Percentiles rank a stretch among this genome's conserved stretches.
Conservation (phyloP, 2,888 invertebrate genomes). For the Nasonovia ribisnigri region DNA sequence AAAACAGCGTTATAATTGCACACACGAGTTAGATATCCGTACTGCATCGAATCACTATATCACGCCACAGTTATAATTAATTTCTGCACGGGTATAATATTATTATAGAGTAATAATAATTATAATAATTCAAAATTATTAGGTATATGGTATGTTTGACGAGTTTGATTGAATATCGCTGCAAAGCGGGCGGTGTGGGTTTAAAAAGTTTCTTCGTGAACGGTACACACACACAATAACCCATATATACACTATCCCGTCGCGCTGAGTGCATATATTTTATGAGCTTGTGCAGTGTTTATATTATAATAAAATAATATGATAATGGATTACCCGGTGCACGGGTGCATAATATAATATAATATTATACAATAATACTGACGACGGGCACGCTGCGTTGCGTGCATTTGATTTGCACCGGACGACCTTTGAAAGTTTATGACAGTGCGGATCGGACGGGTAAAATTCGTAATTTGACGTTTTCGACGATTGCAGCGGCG, state of each 20-base stretch:
- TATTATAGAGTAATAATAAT: neutral
- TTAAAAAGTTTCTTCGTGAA: conserved; percentile 31
- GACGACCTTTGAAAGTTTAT: conserved; percentile 24
- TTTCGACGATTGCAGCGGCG: neutral
- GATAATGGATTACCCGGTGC: neutral
- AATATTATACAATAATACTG: neutral
- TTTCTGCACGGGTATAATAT: neutral
- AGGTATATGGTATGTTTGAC: neutral
- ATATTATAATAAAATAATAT: neutral
- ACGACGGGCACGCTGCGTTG: neutral
- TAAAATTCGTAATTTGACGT: conserved; percentile 32
- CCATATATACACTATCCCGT: too few relatives aligned
- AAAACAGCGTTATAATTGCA: neutral
- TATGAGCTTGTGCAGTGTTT: neutral
- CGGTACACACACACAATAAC: neutral
- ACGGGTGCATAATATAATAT: neutral
- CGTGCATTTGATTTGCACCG: neutral
- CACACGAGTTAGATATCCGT: neutral
- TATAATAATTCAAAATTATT: neutral
- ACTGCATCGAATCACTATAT: neutral
- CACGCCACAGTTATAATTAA: neutral
- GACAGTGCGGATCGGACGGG: neutral
- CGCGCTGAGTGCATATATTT: conserved; percentile 36
- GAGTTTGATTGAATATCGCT: conserved; percentile 24
- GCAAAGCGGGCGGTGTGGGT: neutral